Evolutionary conservation across 2,113 vertebrate species (phyloP).

Genomic region (Brachirus orientalis): DNA sequence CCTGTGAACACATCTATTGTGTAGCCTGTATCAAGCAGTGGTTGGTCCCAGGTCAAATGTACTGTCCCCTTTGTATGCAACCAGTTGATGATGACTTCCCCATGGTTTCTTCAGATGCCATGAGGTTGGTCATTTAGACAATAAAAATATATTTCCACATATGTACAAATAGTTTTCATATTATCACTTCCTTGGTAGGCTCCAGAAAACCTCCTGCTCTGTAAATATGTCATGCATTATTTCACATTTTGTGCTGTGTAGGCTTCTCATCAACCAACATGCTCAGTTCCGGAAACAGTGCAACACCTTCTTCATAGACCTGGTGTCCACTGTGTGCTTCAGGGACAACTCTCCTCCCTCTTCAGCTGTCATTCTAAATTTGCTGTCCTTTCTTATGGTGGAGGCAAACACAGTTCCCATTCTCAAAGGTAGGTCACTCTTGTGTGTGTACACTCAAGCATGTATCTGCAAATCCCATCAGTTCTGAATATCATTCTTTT

Average conservation of each 20-base stretch:
- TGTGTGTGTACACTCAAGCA: neutral
- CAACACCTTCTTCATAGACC: constrained; percentile 92
- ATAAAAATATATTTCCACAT: neutral
- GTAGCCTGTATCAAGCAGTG: constrained; percentile 82
- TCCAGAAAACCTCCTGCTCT: no score
- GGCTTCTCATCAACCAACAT: constrained; percentile 74
- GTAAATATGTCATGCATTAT: no score
- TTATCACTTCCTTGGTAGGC: no score
- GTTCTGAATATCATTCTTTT: neutral
- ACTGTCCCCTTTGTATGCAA: constrained; percentile 83
- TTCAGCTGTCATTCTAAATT: constrained; percentile 77
- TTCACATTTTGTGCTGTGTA: constrained; percentile 10
- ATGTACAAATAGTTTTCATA: neutral
- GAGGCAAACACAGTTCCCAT: constrained; percentile 48
- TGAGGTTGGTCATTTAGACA: constrained; percentile 77
- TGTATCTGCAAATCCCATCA: neutral
- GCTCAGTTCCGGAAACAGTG: constrained; percentile 87
- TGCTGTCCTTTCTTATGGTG: constrained; percentile 88
- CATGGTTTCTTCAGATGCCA: constrained; percentile 69
- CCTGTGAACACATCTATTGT: constrained; percentile 88
- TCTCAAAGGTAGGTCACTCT: constrained; percentile 52
- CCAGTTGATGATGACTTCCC: constrained; percentile 67
- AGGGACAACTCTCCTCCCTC: constrained; percentile 89
- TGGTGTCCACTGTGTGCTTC: constrained; percentile 93
- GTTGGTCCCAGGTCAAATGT: constrained; percentile 82